Evolutionary conservation across 2,797 vertebrate genomes (phyloP), one percentile per base, ranked within the genome.

Genomic region (Vespertilio murinus): DNA sequence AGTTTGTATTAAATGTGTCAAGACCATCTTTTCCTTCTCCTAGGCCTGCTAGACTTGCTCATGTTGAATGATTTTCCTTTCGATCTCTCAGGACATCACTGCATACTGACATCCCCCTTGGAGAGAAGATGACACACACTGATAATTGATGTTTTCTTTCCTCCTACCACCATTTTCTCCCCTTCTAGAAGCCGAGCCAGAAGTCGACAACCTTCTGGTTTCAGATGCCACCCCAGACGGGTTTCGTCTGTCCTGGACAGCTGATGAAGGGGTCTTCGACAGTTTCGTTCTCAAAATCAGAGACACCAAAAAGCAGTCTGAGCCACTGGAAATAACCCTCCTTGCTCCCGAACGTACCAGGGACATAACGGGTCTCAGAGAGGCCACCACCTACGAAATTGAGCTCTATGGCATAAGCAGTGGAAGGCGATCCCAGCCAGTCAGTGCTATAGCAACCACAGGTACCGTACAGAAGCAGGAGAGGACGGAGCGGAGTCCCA

Each of bases 211-310:
- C 97, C 98, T 99, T 82, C 97, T 98, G 91, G 98, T 99, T 96
- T 99, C 99, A 49, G 98, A 99, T 59, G 96, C 98, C 84, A 99
- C 98, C 65, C 98, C 98, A 0, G 98, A 99, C 0, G 98, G 99
- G 96, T 99, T 99, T 98, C 98, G 97, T 83, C 98, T 99, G 95
- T 98, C 98, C 96, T 99, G 99, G 99, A 98, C 97, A 59, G 99
- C 99, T 7, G 99, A 99, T 69, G 99, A 99, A 5, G 99, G 98
- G 40, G 92, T 98, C 97, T 99, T 99, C 97, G 98, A 99, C 98
- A 99, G 98, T 80, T 99, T 99, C 98, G 98, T 99, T 94, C 97
- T 99, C 97, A 99, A 98, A 98, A 97, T 99, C 97, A 98, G 98
- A 97, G 98, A 99, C 93, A 96, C 97, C 30, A 98, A 98, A 73